Base-by-base conservation (phyloP, 2,113 vertebrate species). In the Lepisosteus oculatus region DNA sequence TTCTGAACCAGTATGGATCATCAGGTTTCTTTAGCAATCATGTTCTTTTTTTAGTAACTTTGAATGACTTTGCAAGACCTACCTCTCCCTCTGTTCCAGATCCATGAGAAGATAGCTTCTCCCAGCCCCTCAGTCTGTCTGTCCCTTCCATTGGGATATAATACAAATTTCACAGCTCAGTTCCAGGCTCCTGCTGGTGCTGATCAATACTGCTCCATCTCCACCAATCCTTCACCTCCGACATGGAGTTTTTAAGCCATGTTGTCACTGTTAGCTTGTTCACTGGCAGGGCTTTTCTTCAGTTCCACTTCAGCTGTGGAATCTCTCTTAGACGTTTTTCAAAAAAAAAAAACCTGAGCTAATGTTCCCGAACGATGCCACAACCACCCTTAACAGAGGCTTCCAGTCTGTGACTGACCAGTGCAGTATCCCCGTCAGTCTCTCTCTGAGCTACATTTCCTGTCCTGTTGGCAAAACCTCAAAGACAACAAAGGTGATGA, bases 321-420 rank as follows among this genome's bases (percentile, higher is more conserved):
- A 67, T 71, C 62, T 57, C 65, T 76, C 71, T 63, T 11, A 72
- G 70, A 67, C 65, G 55, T 81, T 79, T 74, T 68, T 63, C 76
- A 73, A 77, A 75, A 85, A 29, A 29, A 29, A 29, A 29, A 29
- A 29, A 29, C 17, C 17, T 29, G 17, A 29, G 17, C 79, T 75
- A 78, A 67, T 65, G 78, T 75, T 78, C 85, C 82, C 80, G 86
- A 87, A 85, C 88, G 86, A 84, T 83, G 82, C 77, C 71, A 71
- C 77, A 6, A 29, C 56, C 8, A 51, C 13, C 56, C 11, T 12
- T 11, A 13, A 12, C 3, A n/a, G 14, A n/a, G 56, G 56, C 56
- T 59, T 59, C 56, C 56, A 11, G 56, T 59, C 56, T n/a, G 56
- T 4, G 7, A 59, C 56, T 12, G 56, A 1, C 11, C 56, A 11